Evolutionary conservation across 2,797 vertebrate species (phyloP).

Genomic region (Octomys mimax): DNA sequence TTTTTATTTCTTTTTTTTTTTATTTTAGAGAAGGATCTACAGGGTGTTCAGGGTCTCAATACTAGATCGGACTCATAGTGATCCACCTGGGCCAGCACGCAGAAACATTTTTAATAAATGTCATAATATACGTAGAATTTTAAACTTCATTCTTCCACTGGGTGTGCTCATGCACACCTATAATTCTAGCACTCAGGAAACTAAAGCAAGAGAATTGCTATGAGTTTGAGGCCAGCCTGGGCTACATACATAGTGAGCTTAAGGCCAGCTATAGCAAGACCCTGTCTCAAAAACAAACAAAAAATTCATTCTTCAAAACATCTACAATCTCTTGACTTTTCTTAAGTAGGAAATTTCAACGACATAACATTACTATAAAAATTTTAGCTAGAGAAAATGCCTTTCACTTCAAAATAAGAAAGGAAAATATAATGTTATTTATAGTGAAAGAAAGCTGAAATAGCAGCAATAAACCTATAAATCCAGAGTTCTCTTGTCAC

Average conservation of each 20-base stretch:
- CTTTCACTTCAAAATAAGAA: slow-evolving; percentile 29
- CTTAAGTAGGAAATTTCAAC: slow-evolving; percentile 53
- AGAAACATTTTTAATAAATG: slow-evolving; percentile 58
- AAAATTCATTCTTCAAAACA: slow-evolving; percentile 47
- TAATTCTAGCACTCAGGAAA: neutral
- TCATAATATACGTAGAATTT: neutral
- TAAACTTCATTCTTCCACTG: neutral
- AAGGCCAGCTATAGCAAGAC: neutral
- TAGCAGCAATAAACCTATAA: neutral
- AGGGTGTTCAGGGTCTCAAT: no score
- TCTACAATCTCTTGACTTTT: neutral
- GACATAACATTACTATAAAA: slow-evolving; percentile 14
- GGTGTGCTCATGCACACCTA: neutral
- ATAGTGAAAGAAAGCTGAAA: neutral
- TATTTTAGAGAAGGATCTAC: no score
- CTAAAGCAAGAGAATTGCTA: neutral
- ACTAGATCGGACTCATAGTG: no score
- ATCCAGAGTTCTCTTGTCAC: neutral
- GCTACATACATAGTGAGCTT: neutral
- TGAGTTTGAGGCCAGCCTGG: neutral
- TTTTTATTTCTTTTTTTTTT: neutral
- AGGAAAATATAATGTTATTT: neutral
- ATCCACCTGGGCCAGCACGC: no score
- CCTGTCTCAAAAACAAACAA: neutral
- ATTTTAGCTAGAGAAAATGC: slow-evolving; percentile 39